Conservation (phyloP, 2,888 invertebrate species). For the Chydorus sphaericus region DNA sequence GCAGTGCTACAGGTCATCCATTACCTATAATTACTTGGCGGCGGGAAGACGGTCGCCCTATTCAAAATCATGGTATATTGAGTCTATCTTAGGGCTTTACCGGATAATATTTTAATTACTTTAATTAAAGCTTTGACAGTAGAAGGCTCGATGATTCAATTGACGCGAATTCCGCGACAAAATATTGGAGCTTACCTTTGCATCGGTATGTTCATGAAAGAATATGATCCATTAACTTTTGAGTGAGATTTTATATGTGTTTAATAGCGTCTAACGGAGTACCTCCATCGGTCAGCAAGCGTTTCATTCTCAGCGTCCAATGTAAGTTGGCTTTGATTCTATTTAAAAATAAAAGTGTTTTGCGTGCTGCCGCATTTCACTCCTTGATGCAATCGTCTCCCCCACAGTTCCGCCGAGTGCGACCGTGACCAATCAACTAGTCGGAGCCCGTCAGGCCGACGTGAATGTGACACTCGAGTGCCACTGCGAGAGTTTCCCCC, state of each 20-base stretch:
- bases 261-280: conserved; percentile 59
- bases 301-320: conserved; percentile 73
- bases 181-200: conserved; percentile 85
- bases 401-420: conserved; percentile 10
- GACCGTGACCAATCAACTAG: conserved; percentile 12
- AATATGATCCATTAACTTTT: background rate
- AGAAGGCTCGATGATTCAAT: conserved; percentile 57
- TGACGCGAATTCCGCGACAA: conserved; percentile 65
- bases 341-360: background rate
- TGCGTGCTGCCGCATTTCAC: background rate
- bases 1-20: conserved; percentile 62
- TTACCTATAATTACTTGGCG: conserved; percentile 67
- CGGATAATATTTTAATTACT: background rate
- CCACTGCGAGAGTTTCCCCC: conserved; percentile 12
- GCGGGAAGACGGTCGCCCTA: conserved; percentile 51
- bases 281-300: conserved; percentile 74
- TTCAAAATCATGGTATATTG: conserved; percentile 9
- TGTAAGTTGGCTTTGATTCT: conserved; percentile 48
- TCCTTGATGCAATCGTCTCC: too few species aligned
- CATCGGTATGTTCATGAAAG: conserved; percentile 33
- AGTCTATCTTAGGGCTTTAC: background rate
- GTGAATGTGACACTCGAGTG: conserved; percentile 12
- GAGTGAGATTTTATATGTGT: background rate
- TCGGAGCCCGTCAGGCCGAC: conserved; percentile 12
- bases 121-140: background rate